These are phyloP conservation scores for Mesoclemmys tuberculata DNA, from an alignment of 2,113 vertebrate species.

Conservation along the genomic window DNA sequence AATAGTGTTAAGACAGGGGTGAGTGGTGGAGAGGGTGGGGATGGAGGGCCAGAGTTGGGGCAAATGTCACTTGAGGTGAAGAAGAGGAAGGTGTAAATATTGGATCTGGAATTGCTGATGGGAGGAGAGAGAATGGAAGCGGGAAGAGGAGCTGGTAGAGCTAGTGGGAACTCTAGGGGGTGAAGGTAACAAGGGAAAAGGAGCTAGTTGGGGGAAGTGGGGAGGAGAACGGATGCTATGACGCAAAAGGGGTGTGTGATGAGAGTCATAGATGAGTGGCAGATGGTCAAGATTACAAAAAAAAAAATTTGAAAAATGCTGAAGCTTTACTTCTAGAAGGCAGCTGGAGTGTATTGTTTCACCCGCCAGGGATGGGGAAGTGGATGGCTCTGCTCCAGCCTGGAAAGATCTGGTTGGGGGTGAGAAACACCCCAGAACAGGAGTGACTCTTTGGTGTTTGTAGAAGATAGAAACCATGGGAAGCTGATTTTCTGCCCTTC, in stretches of 20 bases:
- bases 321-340: not conserved
- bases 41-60: not conserved
- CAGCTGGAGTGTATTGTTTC: not conserved
- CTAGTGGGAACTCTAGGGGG: not conserved
- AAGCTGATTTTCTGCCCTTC: not conserved
- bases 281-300: not conserved
- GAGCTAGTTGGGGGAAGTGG: accelerated
- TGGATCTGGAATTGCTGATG: not conserved
- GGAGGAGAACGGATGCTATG: accelerated
- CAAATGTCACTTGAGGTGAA: not conserved
- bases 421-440: not conserved
- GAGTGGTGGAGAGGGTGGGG: not conserved
- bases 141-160: not conserved
- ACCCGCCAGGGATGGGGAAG: not conserved
- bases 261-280: not conserved
- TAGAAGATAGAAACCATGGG: not conserved
- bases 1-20: not conserved
- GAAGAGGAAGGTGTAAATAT: not conserved
- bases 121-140: accelerated
- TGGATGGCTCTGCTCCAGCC: not conserved
- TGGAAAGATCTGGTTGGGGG: not conserved
- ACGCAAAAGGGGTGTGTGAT: accelerated
- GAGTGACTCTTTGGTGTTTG: not conserved
- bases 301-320: not conserved
- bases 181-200: not conserved